phyloP scores from a whole-genome alignment of 1,140 invertebrate genomes.

The Rhyzopertha dominica region DNA sequence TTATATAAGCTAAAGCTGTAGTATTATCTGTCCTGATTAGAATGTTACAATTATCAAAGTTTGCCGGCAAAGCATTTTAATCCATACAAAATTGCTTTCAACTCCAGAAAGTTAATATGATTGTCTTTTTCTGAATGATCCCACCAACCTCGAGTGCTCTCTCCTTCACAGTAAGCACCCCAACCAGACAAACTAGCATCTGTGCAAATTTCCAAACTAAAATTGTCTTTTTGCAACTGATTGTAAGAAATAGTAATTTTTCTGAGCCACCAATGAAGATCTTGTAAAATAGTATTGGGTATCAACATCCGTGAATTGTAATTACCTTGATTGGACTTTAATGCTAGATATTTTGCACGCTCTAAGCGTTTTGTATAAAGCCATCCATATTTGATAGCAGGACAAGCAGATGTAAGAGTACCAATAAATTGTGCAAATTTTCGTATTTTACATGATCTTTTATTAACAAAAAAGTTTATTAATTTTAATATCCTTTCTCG shows the following conservation, averaged over 20 bases:
- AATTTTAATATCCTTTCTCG: conserved; percentile 6
- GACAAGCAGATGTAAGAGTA: conserved; percentile 22
- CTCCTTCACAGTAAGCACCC: conserved; percentile 23
- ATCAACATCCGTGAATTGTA: conserved; percentile 5
- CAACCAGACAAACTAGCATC: conserved; percentile 35
- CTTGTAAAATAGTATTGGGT: conserved; percentile 1
- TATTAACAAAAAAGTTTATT: conserved; percentile 13
- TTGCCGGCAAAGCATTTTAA: conserved; percentile 13
- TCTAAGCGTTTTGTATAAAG: conserved; percentile 28
- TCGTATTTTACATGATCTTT: conserved; percentile 23
- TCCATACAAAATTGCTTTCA: conserved; percentile 9
- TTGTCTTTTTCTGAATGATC: conserved; percentile 10
- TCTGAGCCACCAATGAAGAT: conserved; percentile 33
- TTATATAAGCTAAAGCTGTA: conserved; percentile 29
- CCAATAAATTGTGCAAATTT: conserved; percentile 28
- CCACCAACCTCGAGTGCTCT: conserved; percentile 26
- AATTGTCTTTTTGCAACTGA: conserved; percentile 16
- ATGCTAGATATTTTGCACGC: conserved; percentile 19
- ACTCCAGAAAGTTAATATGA: conserved; percentile 19
- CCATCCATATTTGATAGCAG: conserved; percentile 27
- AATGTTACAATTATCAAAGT: conserved; percentile 22
- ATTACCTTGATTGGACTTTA: neutral
- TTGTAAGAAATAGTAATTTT: conserved; percentile 21
- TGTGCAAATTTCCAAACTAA: conserved; percentile 35
- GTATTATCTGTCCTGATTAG: conserved; percentile 32